Evolutionary conservation across 2,113 vertebrate genomes (phyloP).

Genomic region (Callorhinus ursinus): DNA sequence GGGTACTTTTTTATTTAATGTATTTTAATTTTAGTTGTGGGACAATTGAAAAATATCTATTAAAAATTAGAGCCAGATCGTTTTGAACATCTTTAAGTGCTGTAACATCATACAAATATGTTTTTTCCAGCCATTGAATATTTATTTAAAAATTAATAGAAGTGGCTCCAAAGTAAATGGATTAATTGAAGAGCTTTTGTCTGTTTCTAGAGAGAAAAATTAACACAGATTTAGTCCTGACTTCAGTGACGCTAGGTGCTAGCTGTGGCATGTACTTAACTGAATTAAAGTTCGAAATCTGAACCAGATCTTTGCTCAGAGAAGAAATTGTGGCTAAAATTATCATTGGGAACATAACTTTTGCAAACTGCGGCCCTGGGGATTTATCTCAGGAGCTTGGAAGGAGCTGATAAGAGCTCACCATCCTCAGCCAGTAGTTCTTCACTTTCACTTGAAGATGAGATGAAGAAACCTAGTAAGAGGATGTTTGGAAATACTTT

Average conservation of each 20-base stretch:
- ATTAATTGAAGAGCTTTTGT: background rate
- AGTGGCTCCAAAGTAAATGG: background rate
- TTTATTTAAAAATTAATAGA: conserved; percentile 27
- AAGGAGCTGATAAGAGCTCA: background rate
- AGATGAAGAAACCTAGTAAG: background rate
- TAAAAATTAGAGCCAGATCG: conserved; percentile 35
- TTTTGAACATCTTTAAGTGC: background rate
- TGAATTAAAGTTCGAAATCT: background rate
- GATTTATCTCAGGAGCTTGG: background rate
- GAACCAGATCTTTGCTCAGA: background rate
- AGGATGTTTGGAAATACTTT: background rate
- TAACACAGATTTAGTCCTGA: background rate
- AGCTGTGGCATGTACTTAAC: background rate
- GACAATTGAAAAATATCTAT: background rate
- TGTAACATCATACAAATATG: background rate
- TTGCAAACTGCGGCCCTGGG: background rate
- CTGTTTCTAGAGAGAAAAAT: background rate
- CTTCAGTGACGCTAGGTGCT: background rate
- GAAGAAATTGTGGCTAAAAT: background rate
- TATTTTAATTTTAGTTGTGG: conserved; percentile 43
- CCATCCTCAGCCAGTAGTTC: background rate
- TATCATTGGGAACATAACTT: background rate
- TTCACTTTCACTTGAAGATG: background rate
- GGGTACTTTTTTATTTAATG: background rate
- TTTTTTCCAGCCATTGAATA: background rate